Evolutionary conservation across 2,113 vertebrate genomes (phyloP), one percentile per base, ranked within the genome.

Genomic region (Tetrax tetrax): DNA sequence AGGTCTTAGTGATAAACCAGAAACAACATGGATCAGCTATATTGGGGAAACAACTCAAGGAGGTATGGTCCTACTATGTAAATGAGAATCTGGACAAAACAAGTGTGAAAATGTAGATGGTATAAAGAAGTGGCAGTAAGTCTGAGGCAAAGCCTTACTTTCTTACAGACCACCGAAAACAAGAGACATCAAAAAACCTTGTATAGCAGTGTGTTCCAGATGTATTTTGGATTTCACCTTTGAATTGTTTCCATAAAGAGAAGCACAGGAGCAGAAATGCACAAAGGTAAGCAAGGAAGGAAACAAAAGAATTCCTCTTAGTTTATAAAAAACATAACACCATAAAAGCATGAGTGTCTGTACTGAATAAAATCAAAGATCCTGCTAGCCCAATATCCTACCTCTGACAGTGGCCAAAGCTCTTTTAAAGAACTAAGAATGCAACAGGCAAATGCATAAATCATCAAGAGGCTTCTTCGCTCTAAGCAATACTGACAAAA

Each of bases 381-480:
- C 76, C 35, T 14, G 2, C 14, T 70, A 60, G 64, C 35, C 72
- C 43, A 35, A 14, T 15, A 82, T 63, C 69, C 56, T 59, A 74
- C 37, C n/a, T 77, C 75, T 93, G 68, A 81, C 50, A 90, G 68
- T 3, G 5, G 87, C 43, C 77, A 91, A 94, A 87, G 68, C 51
- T 93, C 20, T 56, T 33, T 28, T 37, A 60, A 70, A 90, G 76
- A 95, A 61, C 38, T 65, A 64, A 87, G 54, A 89, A 87, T 60
- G 63, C 23, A 95, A 59, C 51, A 87, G 61, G 38, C 29, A 93
- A 95, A 90, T 65, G 65, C 56, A 87, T 82, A 84, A 89, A 95
- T 89, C 90, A 90, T 60, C 60, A 75, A 64, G 72, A 89, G 65
- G 45, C n/a, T 91, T 82, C 87, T 60, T 20, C 2, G 3, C 70